phyloP scores from a whole-genome alignment of 2,888 invertebrate species.

The Drosophila greeni region DNA sequence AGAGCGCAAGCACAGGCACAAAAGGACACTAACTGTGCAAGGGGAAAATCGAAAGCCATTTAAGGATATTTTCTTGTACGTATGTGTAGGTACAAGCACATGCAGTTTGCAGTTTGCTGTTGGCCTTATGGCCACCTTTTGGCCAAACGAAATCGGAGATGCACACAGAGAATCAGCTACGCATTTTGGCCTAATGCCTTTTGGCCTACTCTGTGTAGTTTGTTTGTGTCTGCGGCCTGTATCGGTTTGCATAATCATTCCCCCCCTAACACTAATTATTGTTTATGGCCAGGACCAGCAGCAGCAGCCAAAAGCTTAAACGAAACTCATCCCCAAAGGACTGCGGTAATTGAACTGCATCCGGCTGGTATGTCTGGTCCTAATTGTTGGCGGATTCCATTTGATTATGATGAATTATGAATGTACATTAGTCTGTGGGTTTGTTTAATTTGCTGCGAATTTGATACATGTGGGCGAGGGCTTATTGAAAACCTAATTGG shows the following conservation, averaged over 20 bases:
- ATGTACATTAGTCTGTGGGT: constrained; percentile 5
- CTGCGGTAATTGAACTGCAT: constrained; percentile 39
- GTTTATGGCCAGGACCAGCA: constrained; percentile 37
- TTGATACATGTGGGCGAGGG: constrained; percentile 6
- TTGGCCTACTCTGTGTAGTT: constrained; percentile 45
- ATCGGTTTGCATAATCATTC: constrained; percentile 56
- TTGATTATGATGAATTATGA: constrained; percentile 35
- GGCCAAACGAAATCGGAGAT: constrained; percentile 25
- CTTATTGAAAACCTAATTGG: constrained; percentile 8
- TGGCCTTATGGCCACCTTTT: constrained; percentile 50
- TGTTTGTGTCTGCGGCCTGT: constrained; percentile 48
- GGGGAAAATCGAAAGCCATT: constrained; percentile 48
- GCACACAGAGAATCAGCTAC: constrained; percentile 10
- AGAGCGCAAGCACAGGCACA: constrained; percentile 15
- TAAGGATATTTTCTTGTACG: constrained; percentile 60
- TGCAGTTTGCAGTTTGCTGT: constrained; percentile 38
- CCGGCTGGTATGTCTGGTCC: constrained; percentile 33
- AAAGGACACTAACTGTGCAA: constrained; percentile 18
- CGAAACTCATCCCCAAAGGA: not conserved
- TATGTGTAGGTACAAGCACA: constrained; percentile 7
- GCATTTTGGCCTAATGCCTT: constrained; percentile 53
- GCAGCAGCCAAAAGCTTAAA: not conserved
- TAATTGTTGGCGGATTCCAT: constrained; percentile 28
- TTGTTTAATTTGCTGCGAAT: constrained; percentile 25
- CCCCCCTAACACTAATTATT: constrained; percentile 53